Base-by-base conservation (phyloP, 2,888 invertebrate species). In the Eupithecia subumbrata region DNA sequence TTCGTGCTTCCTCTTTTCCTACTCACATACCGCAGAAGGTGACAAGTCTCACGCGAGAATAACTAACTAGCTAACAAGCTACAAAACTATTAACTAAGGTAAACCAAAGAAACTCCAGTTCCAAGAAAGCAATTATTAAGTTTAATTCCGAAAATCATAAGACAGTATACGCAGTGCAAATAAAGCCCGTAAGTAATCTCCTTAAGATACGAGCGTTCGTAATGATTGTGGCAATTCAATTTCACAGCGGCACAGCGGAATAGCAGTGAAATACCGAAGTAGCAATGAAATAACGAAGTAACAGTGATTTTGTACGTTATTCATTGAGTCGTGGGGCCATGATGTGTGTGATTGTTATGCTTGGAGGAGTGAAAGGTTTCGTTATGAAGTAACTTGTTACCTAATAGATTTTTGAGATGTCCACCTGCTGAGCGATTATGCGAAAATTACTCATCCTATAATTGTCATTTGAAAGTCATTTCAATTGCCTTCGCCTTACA, bases 141-240 rank as follows among this genome's bases (percentile, higher is more conserved):
- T 67, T 72, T 68, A 71, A 43, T 68, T 74, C 67, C 7, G 71
- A 72, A 74, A 76, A 69, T 74, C 70, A 72, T 76, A 76, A 71
- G 76, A 73, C 71, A 72, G 74, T 63, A 63, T 56, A 63, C 67
- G 45, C 72, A 71, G 37, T 76, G 5, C 60, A 60, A 60, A 60
- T 60, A 60, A 60, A 60, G 60, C 48, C 71, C 56, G 73, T 76
- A 76, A 34, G 67, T 73, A 73, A 79, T 75, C 75, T 75, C 66
- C 52, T 64, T 48, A 60, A 76, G 71, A 74, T 76, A 70, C 72
- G 74, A 52, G 71, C 56, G 75, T 75, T 76, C 75, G 75, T 76
- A 74, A 74, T 68, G 78, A 77, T 76, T 78, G 76, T 80, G 73
- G 74, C 74, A 73, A 80, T 79, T 79, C 80, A 80, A 80, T 78